Percentiles rank a stretch among this genome's conserved stretches.
phyloP scores from a whole-genome alignment of 2,113 vertebrate species.

The Myrmophylax atrothorax region DNA sequence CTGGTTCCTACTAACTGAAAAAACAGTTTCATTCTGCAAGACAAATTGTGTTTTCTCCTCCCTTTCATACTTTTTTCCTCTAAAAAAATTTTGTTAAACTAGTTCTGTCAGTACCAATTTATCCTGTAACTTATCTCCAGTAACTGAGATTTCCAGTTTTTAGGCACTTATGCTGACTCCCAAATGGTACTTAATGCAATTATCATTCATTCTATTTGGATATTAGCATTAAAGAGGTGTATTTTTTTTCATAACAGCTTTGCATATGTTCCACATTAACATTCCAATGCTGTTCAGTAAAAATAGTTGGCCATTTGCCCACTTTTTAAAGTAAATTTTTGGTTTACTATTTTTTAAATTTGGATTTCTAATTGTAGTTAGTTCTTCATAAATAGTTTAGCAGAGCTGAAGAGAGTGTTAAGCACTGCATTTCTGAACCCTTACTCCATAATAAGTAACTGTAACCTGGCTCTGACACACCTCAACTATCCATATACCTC shows the following conservation, averaged over 20 bases:
- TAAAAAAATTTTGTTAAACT: background rate
- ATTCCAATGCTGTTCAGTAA: constrained; percentile 64
- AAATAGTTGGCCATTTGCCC: constrained; percentile 45
- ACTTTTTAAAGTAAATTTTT: constrained; percentile 61
- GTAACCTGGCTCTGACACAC: constrained; percentile 29
- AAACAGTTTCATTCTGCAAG: background rate
- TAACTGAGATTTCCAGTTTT: background rate
- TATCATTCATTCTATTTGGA: constrained; percentile 42
- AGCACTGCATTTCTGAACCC: constrained; percentile 23
- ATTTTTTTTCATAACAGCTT: constrained; percentile 33
- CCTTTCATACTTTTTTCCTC: background rate
- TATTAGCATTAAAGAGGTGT: constrained; percentile 13
- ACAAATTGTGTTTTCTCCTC: background rate
- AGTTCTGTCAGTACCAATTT: background rate
- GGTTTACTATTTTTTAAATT: constrained; percentile 50
- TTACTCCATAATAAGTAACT: background rate
- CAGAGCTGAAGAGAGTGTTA: constrained; percentile 40
- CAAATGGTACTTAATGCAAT: background rate
- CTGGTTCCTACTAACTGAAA: background rate
- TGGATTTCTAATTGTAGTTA: constrained; percentile 58
- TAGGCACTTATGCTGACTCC: background rate
- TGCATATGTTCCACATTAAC: constrained; percentile 45
- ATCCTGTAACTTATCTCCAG: background rate
- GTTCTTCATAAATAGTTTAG: constrained; percentile 58
- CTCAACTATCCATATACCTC: background rate